Evolutionary conservation across 2,888 invertebrate genomes (phyloP).

Genomic region (Drosophila nr. fundita): DNA sequence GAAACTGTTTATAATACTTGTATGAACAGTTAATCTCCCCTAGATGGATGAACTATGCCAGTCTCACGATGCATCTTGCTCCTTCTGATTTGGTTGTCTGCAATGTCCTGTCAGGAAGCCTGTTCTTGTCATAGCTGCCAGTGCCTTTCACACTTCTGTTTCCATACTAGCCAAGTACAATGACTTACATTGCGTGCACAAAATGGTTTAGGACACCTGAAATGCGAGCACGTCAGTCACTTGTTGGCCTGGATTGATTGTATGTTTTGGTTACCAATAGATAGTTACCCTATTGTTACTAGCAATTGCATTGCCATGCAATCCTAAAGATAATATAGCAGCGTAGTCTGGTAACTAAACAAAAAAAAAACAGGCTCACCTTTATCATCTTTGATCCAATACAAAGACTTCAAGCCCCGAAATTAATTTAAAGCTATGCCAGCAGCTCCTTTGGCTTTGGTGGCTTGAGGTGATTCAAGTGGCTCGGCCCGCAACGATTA

Average conservation of each 20-base stretch:
- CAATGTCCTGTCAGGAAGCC: neutral
- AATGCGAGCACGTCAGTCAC: neutral
- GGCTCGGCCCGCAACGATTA: constrained; percentile 32
- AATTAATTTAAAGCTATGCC: neutral
- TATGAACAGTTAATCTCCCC: neutral
- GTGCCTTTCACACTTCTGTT: neutral
- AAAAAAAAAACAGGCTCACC: neutral
- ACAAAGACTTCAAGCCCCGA: neutral
- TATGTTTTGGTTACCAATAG: neutral
- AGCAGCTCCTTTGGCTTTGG: neutral
- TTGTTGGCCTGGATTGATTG: neutral
- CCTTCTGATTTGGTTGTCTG: neutral
- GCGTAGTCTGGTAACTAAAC: too few relatives aligned
- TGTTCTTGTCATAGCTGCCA: neutral
- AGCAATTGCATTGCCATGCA: too few relatives aligned
- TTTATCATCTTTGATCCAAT: neutral
- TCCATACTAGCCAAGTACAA: neutral
- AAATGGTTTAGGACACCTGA: neutral
- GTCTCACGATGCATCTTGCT: neutral
- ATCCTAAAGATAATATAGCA: too few relatives aligned
- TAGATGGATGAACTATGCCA: neutral
- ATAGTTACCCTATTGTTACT: neutral
- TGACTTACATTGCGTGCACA: neutral
- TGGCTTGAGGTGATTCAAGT: neutral
- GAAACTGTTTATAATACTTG: neutral